Percentiles rank a stretch among this genome's conserved stretches.
Evolutionary conservation across 2,113 vertebrate genomes (phyloP).

Genomic region (Butorides virescens): DNA sequence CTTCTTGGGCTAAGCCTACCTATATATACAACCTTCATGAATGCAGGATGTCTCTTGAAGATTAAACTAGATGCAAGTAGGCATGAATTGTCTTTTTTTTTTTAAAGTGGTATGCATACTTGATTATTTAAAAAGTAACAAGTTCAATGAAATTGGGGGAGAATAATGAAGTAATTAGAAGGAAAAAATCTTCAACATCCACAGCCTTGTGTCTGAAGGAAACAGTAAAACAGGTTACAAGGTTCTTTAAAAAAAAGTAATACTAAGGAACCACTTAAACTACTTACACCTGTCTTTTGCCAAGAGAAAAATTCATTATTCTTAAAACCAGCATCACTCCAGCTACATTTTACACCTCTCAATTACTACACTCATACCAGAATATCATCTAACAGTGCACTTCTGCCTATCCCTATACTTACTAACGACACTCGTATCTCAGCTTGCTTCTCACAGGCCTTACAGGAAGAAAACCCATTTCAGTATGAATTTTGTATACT

Average conservation of each 20-base stretch:
- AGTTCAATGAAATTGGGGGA: neutral
- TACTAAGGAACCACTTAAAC: neutral
- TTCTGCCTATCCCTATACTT: neutral
- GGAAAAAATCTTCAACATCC: neutral
- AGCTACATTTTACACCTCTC: neutral
- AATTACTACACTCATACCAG: neutral
- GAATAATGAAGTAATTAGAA: neutral
- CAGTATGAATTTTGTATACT: neutral
- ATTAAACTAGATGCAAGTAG: neutral
- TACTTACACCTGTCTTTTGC: neutral
- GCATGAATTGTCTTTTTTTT: neutral
- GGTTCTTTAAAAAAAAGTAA: neutral
- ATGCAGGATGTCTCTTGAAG: neutral
- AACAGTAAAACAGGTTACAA: neutral
- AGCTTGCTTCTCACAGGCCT: neutral
- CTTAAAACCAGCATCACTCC: neutral
- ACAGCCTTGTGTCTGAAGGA: neutral
- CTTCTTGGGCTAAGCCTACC: neutral
- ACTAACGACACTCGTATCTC: neutral
- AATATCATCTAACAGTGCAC: neutral
- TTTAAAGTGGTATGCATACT: neutral
- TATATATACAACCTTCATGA: neutral
- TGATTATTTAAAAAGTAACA: neutral
- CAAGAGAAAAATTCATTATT: neutral
- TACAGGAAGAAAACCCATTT: neutral